Evolutionary conservation across 2,113 vertebrate genomes (phyloP).

Genomic region (Pygoscelis antarcticus): DNA sequence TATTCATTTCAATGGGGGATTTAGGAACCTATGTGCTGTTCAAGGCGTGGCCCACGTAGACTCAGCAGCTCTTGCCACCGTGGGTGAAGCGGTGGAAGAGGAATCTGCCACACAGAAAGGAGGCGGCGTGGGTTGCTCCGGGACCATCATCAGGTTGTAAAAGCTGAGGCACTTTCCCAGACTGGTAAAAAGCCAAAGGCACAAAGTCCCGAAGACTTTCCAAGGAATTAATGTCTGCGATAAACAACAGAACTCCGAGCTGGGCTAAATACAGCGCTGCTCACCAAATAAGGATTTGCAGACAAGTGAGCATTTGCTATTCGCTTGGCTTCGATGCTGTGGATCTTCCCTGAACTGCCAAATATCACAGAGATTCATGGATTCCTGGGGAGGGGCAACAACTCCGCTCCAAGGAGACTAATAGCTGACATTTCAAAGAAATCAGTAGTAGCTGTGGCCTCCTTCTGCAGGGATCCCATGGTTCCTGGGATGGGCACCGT

Average conservation of each 20-base stretch:
- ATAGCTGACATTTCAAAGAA: neutral
- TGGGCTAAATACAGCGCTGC: neutral
- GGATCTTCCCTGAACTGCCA: conserved; percentile 11
- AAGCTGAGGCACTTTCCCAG: neutral
- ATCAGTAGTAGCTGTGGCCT: neutral
- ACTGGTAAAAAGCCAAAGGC: conserved; percentile 10
- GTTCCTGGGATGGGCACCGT: neutral
- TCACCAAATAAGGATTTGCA: conserved; percentile 51
- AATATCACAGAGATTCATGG: neutral
- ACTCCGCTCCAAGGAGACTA: rapidly evolving
- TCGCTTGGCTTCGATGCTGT: neutral
- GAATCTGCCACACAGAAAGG: neutral
- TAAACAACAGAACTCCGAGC: neutral
- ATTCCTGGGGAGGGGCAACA: neutral
- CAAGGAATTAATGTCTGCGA: neutral
- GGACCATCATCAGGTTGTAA: neutral
- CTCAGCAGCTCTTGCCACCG: neutral
- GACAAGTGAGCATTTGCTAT: neutral
- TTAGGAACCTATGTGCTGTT: neutral
- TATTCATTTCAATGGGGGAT: neutral
- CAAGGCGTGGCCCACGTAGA: neutral
- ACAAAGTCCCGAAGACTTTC: neutral
- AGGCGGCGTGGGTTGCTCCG: rapidly evolving
- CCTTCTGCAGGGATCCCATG: neutral
- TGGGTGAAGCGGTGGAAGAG: neutral